Evolutionary conservation across 92 coral and sea anemone genomes (phyloP), one percentile per base, ranked within the genome.

Genomic region (Phenganax stokvisi): DNA sequence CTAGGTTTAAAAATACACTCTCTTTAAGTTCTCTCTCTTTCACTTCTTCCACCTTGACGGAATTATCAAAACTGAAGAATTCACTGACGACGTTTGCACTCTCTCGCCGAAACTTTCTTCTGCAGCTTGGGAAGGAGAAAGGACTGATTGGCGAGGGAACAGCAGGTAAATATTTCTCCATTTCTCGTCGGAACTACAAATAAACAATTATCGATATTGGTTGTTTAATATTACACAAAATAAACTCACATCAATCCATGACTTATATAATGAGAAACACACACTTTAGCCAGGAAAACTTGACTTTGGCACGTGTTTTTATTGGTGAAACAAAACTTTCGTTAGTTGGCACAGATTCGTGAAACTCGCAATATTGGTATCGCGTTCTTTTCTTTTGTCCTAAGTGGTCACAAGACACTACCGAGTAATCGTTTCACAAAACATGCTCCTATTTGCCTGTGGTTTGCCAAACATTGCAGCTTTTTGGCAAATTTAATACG

Each of bases 11-110:
- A 81, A 89, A 72, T 66, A 83, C 59, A 75, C 71, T 44, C 75
- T 88, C 80, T 85, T 84, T 69, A 56, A 80, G 37, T 61, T 64
- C 75, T 20, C 75, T 11, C 61, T 84, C 83, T 64, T 79, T 79
- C 16, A 79, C 83, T 52, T 87, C 83, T 54, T 92, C 90, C 12
- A 89, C 97, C 12, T 89, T 94, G 0, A 87, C 85, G 0, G 89
- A 82, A 27, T 92, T 92, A 74, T 96, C 99, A 72, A 96, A 96
- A 1, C 90, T 96, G 85, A 96, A 96, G 72, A 89, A 96, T 70
- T 96, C 99, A 74, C 89, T 92, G 67, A 96, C 99, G 20, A 96
- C 99, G 58, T 96, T 96, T 16, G 99, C 99, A 87, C 99, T 96
- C 67, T 96, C 99, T 27, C 99, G 91, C 63, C 99, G 92, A 80